Percentiles rank a stretch among this genome's conserved stretches.
Evolutionary conservation across 2,113 vertebrate species (phyloP).

Genomic region (Nansenia antarctica): DNA sequence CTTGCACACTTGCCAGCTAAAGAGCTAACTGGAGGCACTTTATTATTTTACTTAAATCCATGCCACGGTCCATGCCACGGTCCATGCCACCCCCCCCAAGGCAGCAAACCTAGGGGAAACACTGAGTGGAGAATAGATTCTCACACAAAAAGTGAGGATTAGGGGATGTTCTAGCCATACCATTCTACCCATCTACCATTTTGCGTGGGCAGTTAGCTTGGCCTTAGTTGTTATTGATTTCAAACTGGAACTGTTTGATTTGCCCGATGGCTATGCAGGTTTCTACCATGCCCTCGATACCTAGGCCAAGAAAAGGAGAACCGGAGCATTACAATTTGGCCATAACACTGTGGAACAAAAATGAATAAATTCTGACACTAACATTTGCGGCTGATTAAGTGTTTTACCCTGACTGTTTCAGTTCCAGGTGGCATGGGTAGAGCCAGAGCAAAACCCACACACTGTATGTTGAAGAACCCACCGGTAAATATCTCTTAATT

Average conservation of each 20-base stretch:
- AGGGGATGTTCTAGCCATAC: neutral
- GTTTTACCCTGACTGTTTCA: neutral
- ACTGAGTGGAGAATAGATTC: too few species aligned
- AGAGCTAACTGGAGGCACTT: too few species aligned
- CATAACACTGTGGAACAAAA: too few species aligned
- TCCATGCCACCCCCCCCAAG: too few species aligned
- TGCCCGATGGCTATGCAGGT: neutral
- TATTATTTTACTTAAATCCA: too few species aligned
- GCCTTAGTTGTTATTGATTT: neutral
- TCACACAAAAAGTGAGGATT: conserved; percentile 20
- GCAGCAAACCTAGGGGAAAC: too few species aligned
- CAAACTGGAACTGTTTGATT: neutral
- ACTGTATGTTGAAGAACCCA: neutral
- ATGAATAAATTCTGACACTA: neutral
- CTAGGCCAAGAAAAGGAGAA: neutral
- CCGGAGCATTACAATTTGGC: neutral
- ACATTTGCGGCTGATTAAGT: neutral
- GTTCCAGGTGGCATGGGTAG: conserved; percentile 27
- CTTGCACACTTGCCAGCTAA: too few species aligned
- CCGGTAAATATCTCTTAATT: conserved; percentile 38
- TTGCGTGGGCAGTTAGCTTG: neutral
- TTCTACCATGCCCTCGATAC: neutral
- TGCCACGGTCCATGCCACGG: too few species aligned
- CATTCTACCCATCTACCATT: too few species aligned
- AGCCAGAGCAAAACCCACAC: neutral